Evolutionary conservation across 2,797 vertebrate genomes (phyloP).

Genomic region (Centroberyx gerrardi): DNA sequence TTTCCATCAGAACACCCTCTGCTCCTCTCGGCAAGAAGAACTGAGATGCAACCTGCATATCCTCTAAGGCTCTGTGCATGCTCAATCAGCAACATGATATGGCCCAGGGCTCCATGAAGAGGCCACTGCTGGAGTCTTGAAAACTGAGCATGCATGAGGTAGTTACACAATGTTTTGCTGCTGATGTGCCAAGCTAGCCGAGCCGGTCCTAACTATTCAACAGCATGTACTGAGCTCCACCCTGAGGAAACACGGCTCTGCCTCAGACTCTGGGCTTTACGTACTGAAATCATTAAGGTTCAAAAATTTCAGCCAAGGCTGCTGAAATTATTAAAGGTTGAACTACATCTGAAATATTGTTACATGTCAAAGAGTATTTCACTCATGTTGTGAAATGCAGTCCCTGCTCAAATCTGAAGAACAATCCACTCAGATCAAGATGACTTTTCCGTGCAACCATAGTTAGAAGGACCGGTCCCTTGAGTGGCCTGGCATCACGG

Average conservation of each 20-base stretch:
- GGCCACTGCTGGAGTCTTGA: constrained; percentile 73
- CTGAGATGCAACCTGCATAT: constrained; percentile 72
- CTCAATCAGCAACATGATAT: constrained; percentile 77
- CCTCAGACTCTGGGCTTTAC: constrained; percentile 28
- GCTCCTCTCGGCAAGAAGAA: constrained; percentile 60
- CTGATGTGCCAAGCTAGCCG: constrained; percentile 52
- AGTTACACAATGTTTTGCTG: constrained; percentile 59
- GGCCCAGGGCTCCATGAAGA: constrained; percentile 72
- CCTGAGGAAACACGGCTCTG: constrained; percentile 41
- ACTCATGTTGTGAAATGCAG: constrained; percentile 6
- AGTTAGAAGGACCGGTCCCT: constrained; percentile 47
- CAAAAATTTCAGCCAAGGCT: constrained; percentile 6
- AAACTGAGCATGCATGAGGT: constrained; percentile 72
- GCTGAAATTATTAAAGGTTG: constrained; percentile 24
- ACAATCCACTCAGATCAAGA: constrained; percentile 58
- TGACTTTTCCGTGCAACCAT: constrained; percentile 45
- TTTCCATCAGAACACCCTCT: constrained; percentile 66
- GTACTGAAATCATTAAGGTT: constrained; percentile 34
- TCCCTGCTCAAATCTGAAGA: constrained; percentile 43
- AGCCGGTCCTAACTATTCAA: constrained; percentile 49
- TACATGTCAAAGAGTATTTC: constrained; percentile 26
- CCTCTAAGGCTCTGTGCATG: constrained; percentile 74
- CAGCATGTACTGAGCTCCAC: constrained; percentile 44
- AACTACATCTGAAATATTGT: constrained; percentile 27
- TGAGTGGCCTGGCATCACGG: constrained; percentile 60